A percentile compares a stretch with the other conserved stretches of the same genome.
Conservation (phyloP, 2,888 invertebrate genomes). For the Hydriomena furcata region DNA sequence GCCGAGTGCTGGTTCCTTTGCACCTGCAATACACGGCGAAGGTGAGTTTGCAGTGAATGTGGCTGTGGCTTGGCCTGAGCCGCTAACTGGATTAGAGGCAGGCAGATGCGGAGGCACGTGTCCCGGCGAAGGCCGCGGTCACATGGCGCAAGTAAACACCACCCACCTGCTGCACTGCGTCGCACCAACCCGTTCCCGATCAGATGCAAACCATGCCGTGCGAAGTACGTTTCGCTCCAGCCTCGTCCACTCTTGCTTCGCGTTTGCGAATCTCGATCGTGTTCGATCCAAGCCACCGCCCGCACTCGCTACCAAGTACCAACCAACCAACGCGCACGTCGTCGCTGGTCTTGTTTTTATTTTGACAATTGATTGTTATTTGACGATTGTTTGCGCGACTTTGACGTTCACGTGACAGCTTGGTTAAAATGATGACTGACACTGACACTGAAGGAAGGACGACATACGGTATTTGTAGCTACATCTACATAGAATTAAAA, state of each 20-base stretch:
- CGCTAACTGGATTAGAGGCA: slow-evolving; percentile 35
- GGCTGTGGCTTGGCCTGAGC: too few species aligned
- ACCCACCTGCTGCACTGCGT: slow-evolving; percentile 5
- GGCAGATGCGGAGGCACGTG: slow-evolving; percentile 40
- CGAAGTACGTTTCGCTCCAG: neutral
- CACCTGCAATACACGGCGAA: slow-evolving; percentile 23
- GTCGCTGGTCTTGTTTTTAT: slow-evolving; percentile 49
- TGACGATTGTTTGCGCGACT: too few species aligned
- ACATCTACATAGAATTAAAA: too few species aligned
- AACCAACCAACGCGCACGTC: too few species aligned
- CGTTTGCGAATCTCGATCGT: too few species aligned
- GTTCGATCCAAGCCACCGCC: slow-evolving; percentile 12
- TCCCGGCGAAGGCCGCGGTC: slow-evolving; percentile 39
- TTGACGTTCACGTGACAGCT: too few species aligned
- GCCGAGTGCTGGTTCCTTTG: slow-evolving; percentile 24
- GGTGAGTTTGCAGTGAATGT: too few species aligned
- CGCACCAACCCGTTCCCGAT: neutral
- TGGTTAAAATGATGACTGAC: too few species aligned
- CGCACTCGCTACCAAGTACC: slow-evolving; percentile 19
- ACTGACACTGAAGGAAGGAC: too few species aligned
- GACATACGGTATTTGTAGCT: too few species aligned
- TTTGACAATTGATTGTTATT: too few species aligned
- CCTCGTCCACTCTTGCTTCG: too few species aligned
- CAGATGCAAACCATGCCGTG: slow-evolving; percentile 8
- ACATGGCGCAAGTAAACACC: slow-evolving; percentile 10